Conservation (phyloP, 2,888 invertebrate species). For the Folsomia candida region DNA sequence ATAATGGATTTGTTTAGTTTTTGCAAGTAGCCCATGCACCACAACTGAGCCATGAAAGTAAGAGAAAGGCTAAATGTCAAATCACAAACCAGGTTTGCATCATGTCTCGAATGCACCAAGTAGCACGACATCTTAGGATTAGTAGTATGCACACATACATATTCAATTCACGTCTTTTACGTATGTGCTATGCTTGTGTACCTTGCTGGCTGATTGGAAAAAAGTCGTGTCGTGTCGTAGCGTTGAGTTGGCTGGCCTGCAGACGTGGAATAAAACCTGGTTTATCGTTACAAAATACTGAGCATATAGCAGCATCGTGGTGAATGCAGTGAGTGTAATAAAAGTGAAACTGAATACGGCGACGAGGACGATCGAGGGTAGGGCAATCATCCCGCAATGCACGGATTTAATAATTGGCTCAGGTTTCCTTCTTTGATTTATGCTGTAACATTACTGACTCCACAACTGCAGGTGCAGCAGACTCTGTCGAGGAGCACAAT, state of each 20-base stretch:
- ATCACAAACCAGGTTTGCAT: background rate
- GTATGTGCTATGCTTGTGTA: no score
- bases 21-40: background rate
- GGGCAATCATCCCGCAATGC: background rate
- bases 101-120: background rate
- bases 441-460: no score
- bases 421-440: background rate
- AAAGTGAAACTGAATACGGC: conserved; percentile 1
- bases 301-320: no score
- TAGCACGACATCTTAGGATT: background rate
- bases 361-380: background rate
- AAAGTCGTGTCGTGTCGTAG: no score
- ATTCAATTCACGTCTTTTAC: no score
- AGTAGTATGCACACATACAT: no score
- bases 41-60: conserved; percentile 3
- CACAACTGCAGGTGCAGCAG: conserved; percentile 15
- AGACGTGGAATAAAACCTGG: background rate
- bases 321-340: background rate
- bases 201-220: no score
- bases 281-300: no score
- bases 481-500: background rate
- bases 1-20: conserved; percentile 1
- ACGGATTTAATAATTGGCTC: background rate
- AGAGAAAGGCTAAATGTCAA: background rate
- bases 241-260: no score